Evolutionary conservation across 1,140 invertebrate species (phyloP), one percentile per base, ranked within the genome.

Genomic region (Drosophila yakuba): DNA sequence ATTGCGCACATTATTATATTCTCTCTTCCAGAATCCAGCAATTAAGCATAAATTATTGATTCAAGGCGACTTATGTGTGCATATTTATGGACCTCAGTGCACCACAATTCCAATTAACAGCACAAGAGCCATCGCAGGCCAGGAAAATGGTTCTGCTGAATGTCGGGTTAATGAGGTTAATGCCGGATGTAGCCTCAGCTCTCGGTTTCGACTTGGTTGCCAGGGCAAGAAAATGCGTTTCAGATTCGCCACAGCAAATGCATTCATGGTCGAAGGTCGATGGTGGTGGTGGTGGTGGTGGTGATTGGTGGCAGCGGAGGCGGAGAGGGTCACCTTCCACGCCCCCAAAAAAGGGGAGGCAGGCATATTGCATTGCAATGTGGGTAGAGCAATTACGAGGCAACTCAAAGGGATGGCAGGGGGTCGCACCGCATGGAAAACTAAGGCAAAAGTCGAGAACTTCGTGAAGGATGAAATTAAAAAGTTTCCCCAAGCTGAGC

Each of bases 391-490:
- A 67, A 76, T 75, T 75, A 75, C 60, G 47, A 12, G 17, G 44
- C 0, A 2, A n/a, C 12, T 28, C 44, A 39, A 58, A 75, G 48
- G 61, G 20, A 45, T 32, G 32, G 32, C 8, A 15, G n/a, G 48
- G 25, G 2, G 10, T 14, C 41, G n/a, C 6, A 32, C 23, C n/a
- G 32, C 25, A 54, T 51, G 54, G 44, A 20, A 71, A 72, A 58
- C 66, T 71, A 28, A 35, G 32, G 68, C 54, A 72, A 72, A 72
- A 72, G 68, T 72, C 73, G 45, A 67, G 48, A 76, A 76, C 73
- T 76, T 76, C 50, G 41, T 74, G 52, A 54, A 75, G 73, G 72
- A 75, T 76, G 73, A 76, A 76, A 76, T 76, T 76, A 76, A 76
- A 76, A 76, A 76, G 48, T 76, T 67, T 67, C 28, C 6, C 4